A percentile compares a stretch with the other conserved stretches of the same genome.
Conservation (phyloP, 2,797 vertebrate species). For the Emydoidea blandingii region DNA sequence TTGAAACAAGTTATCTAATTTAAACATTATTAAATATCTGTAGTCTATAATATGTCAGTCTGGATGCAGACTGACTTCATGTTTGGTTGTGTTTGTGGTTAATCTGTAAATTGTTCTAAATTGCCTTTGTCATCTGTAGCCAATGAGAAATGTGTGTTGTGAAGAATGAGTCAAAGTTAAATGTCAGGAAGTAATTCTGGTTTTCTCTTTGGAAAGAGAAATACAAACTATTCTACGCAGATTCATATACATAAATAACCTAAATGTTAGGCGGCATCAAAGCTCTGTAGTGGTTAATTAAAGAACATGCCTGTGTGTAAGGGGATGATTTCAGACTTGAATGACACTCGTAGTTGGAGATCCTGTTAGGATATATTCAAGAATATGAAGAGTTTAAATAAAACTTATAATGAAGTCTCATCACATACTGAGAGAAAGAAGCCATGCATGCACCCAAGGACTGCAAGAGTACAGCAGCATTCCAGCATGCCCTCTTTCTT, state of each 20-base stretch:
- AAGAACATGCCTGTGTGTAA: neutral
- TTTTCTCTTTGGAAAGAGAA: neutral
- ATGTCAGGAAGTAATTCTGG: neutral
- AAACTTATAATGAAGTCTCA: neutral
- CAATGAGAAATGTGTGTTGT: neutral
- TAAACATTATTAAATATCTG: neutral
- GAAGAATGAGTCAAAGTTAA: neutral
- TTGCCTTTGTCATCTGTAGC: constrained; percentile 33
- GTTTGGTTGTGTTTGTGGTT: constrained; percentile 59
- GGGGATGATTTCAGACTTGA: neutral
- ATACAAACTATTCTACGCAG: neutral
- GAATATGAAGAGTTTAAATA: neutral
- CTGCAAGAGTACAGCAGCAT: neutral
- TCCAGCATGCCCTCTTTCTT: neutral
- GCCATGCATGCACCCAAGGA: neutral
- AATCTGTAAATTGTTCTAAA: constrained; percentile 57
- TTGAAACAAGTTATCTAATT: constrained; percentile 65
- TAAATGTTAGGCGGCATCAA: neutral
- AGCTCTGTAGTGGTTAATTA: neutral
- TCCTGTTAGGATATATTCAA: neutral
- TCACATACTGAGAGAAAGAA: neutral
- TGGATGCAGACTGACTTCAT: constrained; percentile 6
- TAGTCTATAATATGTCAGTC: neutral
- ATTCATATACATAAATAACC: neutral
- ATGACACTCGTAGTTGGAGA: neutral